phyloP scores from a whole-genome alignment of 1,140 invertebrate species.

The Condylostylus longicornis region DNA sequence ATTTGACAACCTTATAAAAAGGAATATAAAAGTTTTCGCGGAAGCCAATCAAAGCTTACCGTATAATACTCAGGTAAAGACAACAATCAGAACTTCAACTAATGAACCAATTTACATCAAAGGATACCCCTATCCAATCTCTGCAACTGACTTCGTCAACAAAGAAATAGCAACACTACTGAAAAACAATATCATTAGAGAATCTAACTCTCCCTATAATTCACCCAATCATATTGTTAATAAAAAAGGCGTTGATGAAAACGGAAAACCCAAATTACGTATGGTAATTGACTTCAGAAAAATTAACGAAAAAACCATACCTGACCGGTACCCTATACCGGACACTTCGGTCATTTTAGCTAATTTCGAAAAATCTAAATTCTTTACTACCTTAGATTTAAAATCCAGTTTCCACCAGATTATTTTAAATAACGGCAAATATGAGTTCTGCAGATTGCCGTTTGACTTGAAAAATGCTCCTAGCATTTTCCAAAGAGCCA shows the following conservation, averaged over 20 bases:
- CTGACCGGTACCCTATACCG: conserved; percentile 35
- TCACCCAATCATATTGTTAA: conserved; percentile 2
- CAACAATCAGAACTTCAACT: conserved; percentile 5
- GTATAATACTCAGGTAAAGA: conserved; percentile 4
- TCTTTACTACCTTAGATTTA: conserved; percentile 33
- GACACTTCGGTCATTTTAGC: conserved; percentile 32
- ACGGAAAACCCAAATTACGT: conserved; percentile 13
- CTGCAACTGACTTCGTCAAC: conserved; percentile 7
- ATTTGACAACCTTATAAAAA: conserved; percentile 1
- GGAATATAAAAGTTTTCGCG: conserved; percentile 4
- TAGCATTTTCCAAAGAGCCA: conserved; percentile 22
- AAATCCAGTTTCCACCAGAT: conserved; percentile 37
- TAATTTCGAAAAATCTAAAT: conserved; percentile 23
- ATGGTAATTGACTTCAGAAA: conserved; percentile 23
- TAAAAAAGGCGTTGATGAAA: conserved; percentile 3
- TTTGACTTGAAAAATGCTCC: conserved; percentile 19
- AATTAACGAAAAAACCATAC: conserved; percentile 22
- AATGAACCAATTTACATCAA: conserved; percentile 5
- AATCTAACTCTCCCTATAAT: conserved; percentile 5
- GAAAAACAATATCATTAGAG: conserved; percentile 5
- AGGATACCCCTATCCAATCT: conserved; percentile 9
- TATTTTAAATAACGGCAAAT: conserved; percentile 13
- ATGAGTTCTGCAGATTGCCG: conserved; percentile 13
- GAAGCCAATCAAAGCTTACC: conserved; percentile 5
- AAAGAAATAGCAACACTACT: conserved; percentile 5